phyloP scores from a whole-genome alignment of 2,888 invertebrate genomes.

The Cheilosia soror region DNA sequence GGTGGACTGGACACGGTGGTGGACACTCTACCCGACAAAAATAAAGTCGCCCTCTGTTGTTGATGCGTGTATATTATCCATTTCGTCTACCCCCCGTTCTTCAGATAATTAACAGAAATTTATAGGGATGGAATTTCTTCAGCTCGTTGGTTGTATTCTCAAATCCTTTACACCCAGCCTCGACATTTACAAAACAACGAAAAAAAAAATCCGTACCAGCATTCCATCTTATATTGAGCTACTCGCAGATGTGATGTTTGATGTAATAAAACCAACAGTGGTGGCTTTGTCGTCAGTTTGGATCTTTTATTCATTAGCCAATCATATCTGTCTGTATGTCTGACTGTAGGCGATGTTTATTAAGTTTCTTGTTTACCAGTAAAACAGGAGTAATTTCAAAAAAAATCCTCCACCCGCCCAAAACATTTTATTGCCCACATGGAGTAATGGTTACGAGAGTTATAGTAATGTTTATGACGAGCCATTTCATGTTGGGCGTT shows the following conservation, averaged over 20 bases:
- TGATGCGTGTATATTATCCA: too few species aligned
- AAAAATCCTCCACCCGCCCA: not conserved
- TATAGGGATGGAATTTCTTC: slow-evolving; percentile 45
- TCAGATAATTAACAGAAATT: too few species aligned
- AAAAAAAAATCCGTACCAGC: slow-evolving; percentile 25
- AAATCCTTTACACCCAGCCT: slow-evolving; percentile 4
- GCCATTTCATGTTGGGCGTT: slow-evolving; percentile 30
- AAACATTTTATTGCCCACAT: slow-evolving; percentile 56
- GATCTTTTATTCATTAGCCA: slow-evolving; percentile 51
- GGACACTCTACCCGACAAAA: too few species aligned
- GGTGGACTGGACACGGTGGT: too few species aligned
- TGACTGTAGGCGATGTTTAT: slow-evolving; percentile 44
- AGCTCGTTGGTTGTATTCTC: slow-evolving; percentile 6
- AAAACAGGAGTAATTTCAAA: slow-evolving; percentile 51
- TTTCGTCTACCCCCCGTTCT: too few species aligned
- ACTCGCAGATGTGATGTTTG: not conserved
- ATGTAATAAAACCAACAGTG: not conserved
- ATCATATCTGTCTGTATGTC: slow-evolving; percentile 30
- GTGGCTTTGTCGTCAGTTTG: slow-evolving; percentile 14
- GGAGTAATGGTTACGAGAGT: not conserved
- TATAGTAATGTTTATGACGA: slow-evolving; percentile 48
- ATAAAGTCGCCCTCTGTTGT: too few species aligned
- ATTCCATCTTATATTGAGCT: slow-evolving; percentile 14
- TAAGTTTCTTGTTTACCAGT: slow-evolving; percentile 60
- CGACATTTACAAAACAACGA: not conserved